Conservation (phyloP, 1,140 invertebrate species). For the Drosophila varians region DNA sequence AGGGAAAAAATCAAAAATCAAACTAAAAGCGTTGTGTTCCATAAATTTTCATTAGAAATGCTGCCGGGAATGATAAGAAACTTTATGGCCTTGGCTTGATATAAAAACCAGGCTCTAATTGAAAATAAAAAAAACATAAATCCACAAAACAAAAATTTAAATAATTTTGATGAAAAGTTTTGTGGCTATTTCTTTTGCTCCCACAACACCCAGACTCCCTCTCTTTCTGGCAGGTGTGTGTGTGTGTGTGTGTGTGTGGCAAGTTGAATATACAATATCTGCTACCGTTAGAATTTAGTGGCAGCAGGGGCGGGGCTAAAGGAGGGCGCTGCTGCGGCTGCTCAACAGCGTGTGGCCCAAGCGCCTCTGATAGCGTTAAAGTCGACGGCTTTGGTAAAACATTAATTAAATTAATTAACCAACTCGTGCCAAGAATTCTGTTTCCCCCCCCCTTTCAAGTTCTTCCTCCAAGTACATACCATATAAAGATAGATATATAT, state of each 20-base stretch:
- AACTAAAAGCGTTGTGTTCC: constrained; percentile 13
- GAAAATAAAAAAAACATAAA: constrained; percentile 54
- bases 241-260: constrained; percentile 26
- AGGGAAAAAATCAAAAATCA: constrained; percentile 7
- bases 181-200: neutral
- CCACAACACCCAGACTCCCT: neutral
- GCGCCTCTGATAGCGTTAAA: constrained; percentile 21
- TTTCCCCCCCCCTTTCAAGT: too few species aligned
- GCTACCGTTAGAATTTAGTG: constrained; percentile 69
- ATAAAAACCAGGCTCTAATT: constrained; percentile 45
- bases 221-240: neutral
- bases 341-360: constrained; percentile 6
- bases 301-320: constrained; percentile 27
- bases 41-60: constrained; percentile 49
- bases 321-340: constrained; percentile 1
- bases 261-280: constrained; percentile 47
- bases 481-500: neutral
- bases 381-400: constrained; percentile 67
- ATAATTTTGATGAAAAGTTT: constrained; percentile 55
- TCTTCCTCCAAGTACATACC: constrained; percentile 16
- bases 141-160: constrained; percentile 44
- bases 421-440: constrained; percentile 77
- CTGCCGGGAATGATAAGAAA: constrained; percentile 30
- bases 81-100: constrained; percentile 29
- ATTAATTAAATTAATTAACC: constrained; percentile 82